Evolutionary conservation across 2,113 vertebrate genomes (phyloP).

Genomic region (Corythaeola cristata): DNA sequence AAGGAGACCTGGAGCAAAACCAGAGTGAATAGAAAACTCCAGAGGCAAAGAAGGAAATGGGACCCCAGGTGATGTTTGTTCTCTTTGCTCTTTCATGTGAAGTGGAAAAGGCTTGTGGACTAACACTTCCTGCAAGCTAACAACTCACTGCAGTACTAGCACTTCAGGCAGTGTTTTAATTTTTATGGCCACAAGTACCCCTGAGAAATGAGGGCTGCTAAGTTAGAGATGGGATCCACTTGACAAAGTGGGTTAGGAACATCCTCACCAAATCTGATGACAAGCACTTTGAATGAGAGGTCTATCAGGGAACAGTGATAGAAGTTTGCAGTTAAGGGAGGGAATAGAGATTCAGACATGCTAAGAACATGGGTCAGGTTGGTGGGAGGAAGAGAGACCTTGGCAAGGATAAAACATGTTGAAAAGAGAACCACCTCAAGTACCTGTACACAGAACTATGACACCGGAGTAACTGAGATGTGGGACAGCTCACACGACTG

Average conservation of each 20-base stretch:
- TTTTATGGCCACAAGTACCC: background rate
- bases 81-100: background rate
- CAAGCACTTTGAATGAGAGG: background rate
- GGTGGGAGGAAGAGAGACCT: background rate
- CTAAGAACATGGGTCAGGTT: background rate
- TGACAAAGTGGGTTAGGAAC: background rate
- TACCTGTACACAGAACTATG: background rate
- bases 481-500: accelerated
- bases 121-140: background rate
- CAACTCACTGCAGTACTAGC: background rate
- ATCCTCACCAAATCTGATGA: background rate
- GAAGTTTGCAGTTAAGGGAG: background rate
- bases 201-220: background rate
- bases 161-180: background rate
- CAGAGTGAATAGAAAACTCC: background rate
- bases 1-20: background rate
- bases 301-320: background rate
- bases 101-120: background rate
- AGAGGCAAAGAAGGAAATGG: background rate
- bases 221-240: background rate
- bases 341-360: background rate
- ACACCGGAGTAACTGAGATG: background rate
- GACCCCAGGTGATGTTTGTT: background rate
- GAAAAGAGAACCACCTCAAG: background rate
- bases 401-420: background rate